Percentiles rank a stretch among this genome's conserved stretches.
phyloP scores from a whole-genome alignment of 2,888 invertebrate species.

The Drosophila diplacantha region DNA sequence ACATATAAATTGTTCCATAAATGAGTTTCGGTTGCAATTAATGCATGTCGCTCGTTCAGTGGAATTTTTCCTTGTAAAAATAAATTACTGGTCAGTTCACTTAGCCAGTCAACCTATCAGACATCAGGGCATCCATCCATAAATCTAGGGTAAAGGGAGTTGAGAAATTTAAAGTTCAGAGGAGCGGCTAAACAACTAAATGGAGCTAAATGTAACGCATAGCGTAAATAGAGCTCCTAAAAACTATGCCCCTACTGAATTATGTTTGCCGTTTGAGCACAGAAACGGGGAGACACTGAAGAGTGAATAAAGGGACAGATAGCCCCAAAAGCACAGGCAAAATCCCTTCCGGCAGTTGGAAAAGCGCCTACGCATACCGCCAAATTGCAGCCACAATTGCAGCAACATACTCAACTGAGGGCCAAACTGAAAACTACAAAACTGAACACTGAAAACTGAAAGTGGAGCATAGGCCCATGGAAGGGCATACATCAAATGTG shows the following conservation, averaged over 20 bases:
- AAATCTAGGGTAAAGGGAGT: conserved; percentile 3
- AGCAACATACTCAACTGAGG: conserved; percentile 45
- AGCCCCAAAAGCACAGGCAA: neutral
- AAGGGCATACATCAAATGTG: conserved; percentile 70
- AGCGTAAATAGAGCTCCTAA: conserved; percentile 56
- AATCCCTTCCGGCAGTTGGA: conserved; percentile 24
- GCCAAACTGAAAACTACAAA: neutral
- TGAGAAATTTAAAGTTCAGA: conserved; percentile 61
- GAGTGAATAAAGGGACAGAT: conserved; percentile 8
- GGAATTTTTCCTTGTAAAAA: conserved; percentile 35
- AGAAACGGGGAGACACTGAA: conserved; percentile 8
- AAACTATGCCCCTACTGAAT: conserved; percentile 60
- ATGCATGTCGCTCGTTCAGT: conserved; percentile 2
- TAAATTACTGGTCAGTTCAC: conserved; percentile 44
- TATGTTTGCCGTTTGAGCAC: conserved; percentile 48
- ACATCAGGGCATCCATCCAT: conserved; percentile 13
- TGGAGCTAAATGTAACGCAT: conserved; percentile 60
- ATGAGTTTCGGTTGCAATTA: conserved; percentile 5
- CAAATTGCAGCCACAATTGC: conserved; percentile 63
- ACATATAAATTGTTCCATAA: neutral
- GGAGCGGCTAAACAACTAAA: conserved; percentile 54
- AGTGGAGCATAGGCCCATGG: conserved; percentile 47
- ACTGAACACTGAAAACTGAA: conserved; percentile 35
- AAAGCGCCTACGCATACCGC: conserved; percentile 53
- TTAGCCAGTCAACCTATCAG: conserved; percentile 5